A percentile compares a stretch with the other conserved stretches of the same genome.
Evolutionary conservation across 2,888 invertebrate genomes (phyloP).

Genomic region (Leptura quadrifasciata): DNA sequence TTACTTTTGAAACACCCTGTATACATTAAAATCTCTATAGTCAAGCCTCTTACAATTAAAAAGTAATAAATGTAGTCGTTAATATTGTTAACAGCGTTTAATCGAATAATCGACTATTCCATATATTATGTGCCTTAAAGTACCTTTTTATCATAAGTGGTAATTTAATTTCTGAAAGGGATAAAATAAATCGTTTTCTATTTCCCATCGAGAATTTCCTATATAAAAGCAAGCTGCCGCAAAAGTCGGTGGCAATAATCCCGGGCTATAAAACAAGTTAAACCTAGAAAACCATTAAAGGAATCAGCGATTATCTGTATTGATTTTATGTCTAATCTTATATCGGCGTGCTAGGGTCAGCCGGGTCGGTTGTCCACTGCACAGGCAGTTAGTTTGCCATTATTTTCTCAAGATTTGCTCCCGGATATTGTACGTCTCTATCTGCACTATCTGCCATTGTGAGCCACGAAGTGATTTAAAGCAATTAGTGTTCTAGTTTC

Average conservation of each 20-base stretch:
- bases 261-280: constrained; percentile 63
- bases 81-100: constrained; percentile 17
- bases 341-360: constrained; percentile 58
- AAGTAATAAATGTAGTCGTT: not conserved
- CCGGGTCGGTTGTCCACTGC: constrained; percentile 50
- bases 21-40: no score
- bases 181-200: constrained; percentile 50
- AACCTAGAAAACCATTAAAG: constrained; percentile 69
- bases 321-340: constrained; percentile 69
- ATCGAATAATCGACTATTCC: constrained; percentile 18
- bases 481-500: constrained; percentile 48
- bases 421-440: constrained; percentile 48
- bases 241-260: constrained; percentile 60
- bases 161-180: constrained; percentile 50
- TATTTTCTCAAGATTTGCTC: constrained; percentile 57
- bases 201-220: constrained; percentile 54
- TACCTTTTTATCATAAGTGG: constrained; percentile 42
- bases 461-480: constrained; percentile 35
- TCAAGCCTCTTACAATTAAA: not conserved
- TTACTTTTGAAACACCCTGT: no score
- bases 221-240: constrained; percentile 56
- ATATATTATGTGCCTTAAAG: constrained; percentile 32
- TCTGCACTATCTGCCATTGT: constrained; percentile 39
- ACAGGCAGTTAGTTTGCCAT: constrained; percentile 57
- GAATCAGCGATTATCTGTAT: constrained; percentile 71